Evolutionary conservation across 2,113 vertebrate genomes (phyloP), one percentile per base, ranked within the genome.

Genomic region (Oncorhynchus tshawytscha): DNA sequence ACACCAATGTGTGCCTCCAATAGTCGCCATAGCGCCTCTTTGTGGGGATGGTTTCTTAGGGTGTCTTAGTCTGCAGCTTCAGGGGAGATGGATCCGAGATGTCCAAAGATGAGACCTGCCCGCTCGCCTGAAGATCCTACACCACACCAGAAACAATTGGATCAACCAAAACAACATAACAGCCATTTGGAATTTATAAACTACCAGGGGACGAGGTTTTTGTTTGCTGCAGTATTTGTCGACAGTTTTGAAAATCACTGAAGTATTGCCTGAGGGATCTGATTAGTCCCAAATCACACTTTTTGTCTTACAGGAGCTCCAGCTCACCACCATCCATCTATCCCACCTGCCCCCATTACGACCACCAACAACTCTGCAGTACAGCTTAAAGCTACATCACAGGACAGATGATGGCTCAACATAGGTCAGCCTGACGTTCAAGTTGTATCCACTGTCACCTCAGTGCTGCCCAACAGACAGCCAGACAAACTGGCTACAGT

Each of bases 1-100:
- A 95, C 95, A 94, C 95, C 95, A 95, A 94, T 94, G 95, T 96
- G 95, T 95, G 94, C 95, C 95, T 96, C 95, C 95, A 95, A 94
- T 93, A 95, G 94, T 94, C 92, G 94, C 95, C 95, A 94, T 94
- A 73, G 82, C 95, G 93, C 94, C 94, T 81, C 79, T 69, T 68
- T 69, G 75, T 81, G 79, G 73, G 75, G 79, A 83, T 75, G 81
- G 94, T 91, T 88, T 90, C 86, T 93, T 92, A 85, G 91, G 92
- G 39, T 90, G 91, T 94, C 73, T 77, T 78, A 72, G 74, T 78
- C 77, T 84, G 67, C 80, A 71, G 70, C 70, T 79, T 71, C 67
- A 67, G 70, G 75, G 75, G 70, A 66, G 73, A 73, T 74, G 69
- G 80, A 82, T 82, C 80, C 77, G 62, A 74, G 67, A 74, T 70